phyloP scores from a whole-genome alignment of 2,797 vertebrate species.

The Pseudochirops cupreus region DNA sequence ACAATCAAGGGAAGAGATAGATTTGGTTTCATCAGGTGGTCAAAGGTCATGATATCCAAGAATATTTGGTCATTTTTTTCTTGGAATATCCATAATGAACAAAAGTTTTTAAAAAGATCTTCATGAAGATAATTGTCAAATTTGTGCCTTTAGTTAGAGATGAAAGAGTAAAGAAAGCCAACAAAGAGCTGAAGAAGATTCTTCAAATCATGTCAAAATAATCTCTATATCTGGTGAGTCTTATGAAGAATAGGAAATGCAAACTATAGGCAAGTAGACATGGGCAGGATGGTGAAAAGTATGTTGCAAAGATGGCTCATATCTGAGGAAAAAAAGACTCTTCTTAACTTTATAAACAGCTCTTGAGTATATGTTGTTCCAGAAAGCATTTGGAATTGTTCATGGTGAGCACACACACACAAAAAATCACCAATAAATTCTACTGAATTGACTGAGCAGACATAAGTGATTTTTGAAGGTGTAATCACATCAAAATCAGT shows the following conservation, averaged over 20 bases:
- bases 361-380: neutral
- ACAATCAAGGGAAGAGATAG: neutral
- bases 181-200: neutral
- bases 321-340: neutral
- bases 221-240: neutral
- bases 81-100: neutral
- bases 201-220: neutral
- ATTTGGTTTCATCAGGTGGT: neutral
- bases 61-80: neutral
- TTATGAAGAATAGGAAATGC: neutral
- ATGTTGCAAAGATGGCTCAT: neutral
- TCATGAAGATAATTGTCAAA: neutral
- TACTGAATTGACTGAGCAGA: neutral
- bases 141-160: neutral
- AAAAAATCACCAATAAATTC: neutral
- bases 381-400: neutral
- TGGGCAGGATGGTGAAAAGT: neutral
- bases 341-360: neutral
- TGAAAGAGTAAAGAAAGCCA: neutral
- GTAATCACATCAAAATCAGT: neutral
- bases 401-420: neutral
- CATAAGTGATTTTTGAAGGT: neutral
- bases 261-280: neutral
- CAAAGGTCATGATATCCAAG: neutral
- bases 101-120: neutral